Conservation (phyloP, 2,113 vertebrate species). For the Seriola dumerili region DNA sequence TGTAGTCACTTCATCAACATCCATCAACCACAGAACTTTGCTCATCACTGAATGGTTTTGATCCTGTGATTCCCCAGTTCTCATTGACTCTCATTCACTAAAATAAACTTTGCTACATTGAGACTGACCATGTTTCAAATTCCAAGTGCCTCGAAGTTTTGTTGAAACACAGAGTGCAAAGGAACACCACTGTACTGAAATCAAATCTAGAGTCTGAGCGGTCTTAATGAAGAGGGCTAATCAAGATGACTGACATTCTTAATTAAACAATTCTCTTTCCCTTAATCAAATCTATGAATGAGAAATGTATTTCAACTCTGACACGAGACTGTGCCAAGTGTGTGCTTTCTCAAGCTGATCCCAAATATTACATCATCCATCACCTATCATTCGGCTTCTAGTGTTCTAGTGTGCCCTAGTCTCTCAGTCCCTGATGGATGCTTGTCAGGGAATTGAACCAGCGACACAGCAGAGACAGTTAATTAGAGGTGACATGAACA, state of each 20-base stretch:
- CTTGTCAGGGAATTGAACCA: slow-evolving; percentile 79
- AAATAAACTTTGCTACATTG: not conserved
- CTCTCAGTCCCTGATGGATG: slow-evolving; percentile 75
- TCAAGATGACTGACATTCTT: slow-evolving; percentile 70
- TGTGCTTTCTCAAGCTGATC: slow-evolving; percentile 52
- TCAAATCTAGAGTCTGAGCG: slow-evolving; percentile 13
- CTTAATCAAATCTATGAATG: slow-evolving; percentile 79
- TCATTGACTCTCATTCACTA: slow-evolving; percentile 8
- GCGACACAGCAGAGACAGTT: slow-evolving; percentile 73
- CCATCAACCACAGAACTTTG: not conserved
- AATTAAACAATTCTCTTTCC: slow-evolving; percentile 78
- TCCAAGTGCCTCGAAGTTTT: slow-evolving; percentile 6
- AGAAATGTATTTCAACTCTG: slow-evolving; percentile 73
- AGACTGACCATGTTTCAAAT: not conserved
- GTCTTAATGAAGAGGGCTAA: slow-evolving; percentile 67
- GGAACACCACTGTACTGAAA: not conserved
- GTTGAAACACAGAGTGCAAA: not conserved
- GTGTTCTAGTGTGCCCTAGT: slow-evolving; percentile 52
- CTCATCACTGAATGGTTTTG: not conserved
- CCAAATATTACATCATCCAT: slow-evolving; percentile 75
- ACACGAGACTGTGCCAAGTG: slow-evolving; percentile 47
- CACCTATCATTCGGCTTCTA: slow-evolving; percentile 56
- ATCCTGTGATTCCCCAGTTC: not conserved
- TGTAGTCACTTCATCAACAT: slow-evolving; percentile 27
- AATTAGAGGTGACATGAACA: slow-evolving; percentile 80